These are phyloP conservation scores for Varroa destructor DNA, from an alignment of 1,140 invertebrate species.

Conservation along the genomic window DNA sequence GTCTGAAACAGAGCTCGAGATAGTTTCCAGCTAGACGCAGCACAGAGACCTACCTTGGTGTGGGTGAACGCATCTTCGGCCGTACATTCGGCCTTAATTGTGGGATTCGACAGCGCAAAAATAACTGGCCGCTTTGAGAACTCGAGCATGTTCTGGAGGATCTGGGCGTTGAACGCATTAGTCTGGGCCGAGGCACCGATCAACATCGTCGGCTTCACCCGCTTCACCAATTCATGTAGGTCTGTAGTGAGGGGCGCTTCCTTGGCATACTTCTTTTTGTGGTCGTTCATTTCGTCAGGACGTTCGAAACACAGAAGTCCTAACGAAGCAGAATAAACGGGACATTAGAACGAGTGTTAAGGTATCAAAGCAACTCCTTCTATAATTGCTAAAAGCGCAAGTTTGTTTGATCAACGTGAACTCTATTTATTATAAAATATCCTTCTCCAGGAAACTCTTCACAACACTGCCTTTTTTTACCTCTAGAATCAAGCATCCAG, in stretches of 20 bases:
- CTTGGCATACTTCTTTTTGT: conserved; percentile 69
- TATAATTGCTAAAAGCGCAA: too few species aligned
- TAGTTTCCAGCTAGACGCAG: conserved; percentile 2
- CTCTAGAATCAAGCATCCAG: conserved; percentile 50
- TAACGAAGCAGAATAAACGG: background rate
- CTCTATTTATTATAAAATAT: too few species aligned
- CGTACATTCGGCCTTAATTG: conserved; percentile 88
- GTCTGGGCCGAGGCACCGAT: conserved; percentile 77
- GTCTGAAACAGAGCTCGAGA: background rate
- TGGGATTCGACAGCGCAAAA: conserved; percentile 91
- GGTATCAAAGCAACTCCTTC: too few species aligned
- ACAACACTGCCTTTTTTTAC: conserved; percentile 36
- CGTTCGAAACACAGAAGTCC: conserved; percentile 29
- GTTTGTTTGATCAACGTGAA: too few species aligned
- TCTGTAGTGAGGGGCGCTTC: conserved; percentile 59
- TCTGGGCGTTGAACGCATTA: conserved; percentile 71
- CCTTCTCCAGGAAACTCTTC: too few species aligned
- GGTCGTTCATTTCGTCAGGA: conserved; percentile 42
- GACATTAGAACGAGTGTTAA: too few species aligned
- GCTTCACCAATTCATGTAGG: conserved; percentile 60
- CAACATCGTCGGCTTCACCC: conserved; percentile 66
- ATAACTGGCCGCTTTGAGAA: conserved; percentile 76
- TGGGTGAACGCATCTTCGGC: conserved; percentile 74
- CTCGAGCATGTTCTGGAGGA: conserved; percentile 68
- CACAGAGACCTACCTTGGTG: conserved; percentile 54